Evolutionary conservation across 1,140 invertebrate species (phyloP).

Genomic region (Brachionus manjavacas): DNA sequence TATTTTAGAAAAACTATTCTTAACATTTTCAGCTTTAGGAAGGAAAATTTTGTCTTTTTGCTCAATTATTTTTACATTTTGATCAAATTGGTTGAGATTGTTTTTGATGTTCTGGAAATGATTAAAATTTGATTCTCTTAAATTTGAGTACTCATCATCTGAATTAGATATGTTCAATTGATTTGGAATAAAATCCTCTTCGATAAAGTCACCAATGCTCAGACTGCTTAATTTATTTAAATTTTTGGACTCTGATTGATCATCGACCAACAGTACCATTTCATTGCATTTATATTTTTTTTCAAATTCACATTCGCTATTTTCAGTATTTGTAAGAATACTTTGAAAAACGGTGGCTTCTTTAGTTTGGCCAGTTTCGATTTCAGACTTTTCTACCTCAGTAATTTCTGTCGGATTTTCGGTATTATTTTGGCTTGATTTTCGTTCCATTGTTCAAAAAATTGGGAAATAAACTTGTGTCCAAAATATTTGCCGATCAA

Average conservation of each 20-base stretch:
- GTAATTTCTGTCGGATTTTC: neutral
- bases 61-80: conserved; percentile 11
- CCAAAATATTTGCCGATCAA: neutral
- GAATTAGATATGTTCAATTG: conserved; percentile 20
- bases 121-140: conserved; percentile 13
- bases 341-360: neutral
- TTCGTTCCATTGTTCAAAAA: neutral
- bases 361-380: neutral
- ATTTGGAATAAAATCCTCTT: conserved; percentile 19
- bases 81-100: conserved; percentile 15
- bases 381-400: neutral
- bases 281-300: neutral
- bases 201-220: conserved; percentile 27
- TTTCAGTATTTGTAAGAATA: neutral
- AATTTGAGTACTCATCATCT: conserved; percentile 15
- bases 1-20: neutral
- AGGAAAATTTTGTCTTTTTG: conserved; percentile 24
- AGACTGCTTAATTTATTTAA: conserved; percentile 24
- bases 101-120: conserved; percentile 2
- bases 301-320: neutral
- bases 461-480: neutral
- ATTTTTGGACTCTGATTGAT: neutral
- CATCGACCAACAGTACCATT: neutral
- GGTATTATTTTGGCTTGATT: neutral
- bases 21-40: neutral